A percentile compares a stretch with the other conserved stretches of the same genome.
phyloP scores from a whole-genome alignment of 2,888 invertebrate species.

The Carpatolechia fugitivella region DNA sequence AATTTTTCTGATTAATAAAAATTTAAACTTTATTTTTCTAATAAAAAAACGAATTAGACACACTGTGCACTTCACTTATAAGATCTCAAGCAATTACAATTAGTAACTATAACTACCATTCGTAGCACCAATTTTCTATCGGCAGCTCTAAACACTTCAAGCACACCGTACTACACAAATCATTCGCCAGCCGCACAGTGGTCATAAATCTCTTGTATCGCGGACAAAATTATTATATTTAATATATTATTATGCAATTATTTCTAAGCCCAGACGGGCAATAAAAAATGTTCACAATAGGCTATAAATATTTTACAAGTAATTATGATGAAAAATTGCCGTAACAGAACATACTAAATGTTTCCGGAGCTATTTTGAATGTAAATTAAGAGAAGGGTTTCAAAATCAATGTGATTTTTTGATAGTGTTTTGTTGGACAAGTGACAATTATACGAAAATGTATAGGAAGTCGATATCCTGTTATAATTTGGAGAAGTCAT shows the following conservation, averaged over 20 bases:
- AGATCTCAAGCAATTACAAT: no score
- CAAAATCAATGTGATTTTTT: constrained; percentile 41
- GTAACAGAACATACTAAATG: constrained; percentile 47
- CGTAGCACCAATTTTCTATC: not conserved
- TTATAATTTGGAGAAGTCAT: not conserved
- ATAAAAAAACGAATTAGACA: no score
- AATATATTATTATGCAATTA: constrained; percentile 52
- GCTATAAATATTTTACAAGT: constrained; percentile 69
- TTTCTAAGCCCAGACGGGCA: constrained; percentile 38
- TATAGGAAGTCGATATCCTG: constrained; percentile 26
- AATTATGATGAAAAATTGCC: constrained; percentile 70
- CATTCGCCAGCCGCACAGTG: constrained; percentile 30
- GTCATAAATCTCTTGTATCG: constrained; percentile 32
- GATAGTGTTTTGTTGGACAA: constrained; percentile 41
- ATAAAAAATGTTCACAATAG: constrained; percentile 62
- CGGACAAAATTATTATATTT: constrained; percentile 56
- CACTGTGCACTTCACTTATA: no score
- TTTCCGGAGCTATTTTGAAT: constrained; percentile 55
- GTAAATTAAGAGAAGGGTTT: constrained; percentile 47
- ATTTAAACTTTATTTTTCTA: no score
- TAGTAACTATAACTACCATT: no score
- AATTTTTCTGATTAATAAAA: no score
- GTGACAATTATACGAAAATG: constrained; percentile 14
- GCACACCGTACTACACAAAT: constrained; percentile 22
- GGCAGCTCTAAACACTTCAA: constrained; percentile 5